Evolutionary conservation across 92 coral and sea anemone genomes (phyloP), one percentile per base, ranked within the genome.

Genomic region (Siderastrea radians): DNA sequence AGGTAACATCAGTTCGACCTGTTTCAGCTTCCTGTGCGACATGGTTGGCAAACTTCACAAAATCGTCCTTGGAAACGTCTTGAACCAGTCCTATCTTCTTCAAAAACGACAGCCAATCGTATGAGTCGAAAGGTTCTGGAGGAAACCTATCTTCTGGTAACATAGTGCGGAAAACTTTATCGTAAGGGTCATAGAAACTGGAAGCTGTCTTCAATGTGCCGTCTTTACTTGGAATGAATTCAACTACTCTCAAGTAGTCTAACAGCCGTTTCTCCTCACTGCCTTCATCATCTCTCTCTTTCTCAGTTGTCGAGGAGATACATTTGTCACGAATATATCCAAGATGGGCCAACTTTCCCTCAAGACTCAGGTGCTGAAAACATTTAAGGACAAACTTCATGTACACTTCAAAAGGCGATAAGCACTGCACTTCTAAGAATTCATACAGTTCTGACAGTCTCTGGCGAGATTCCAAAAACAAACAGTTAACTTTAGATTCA

Each of bases 61-160:
- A 92, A 46, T 87, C 64, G 0, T 77, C 59, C 1, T 48, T 8
- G 1, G 88, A 92, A 46, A 94, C 95, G 45, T 80, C 78, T 69
- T 68, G 59, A 7, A 80, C 66, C 1, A 94, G 87, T 14, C 98
- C 98, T 2, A 94, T 66, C 60, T 70, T 54, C 4, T 76, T 62
- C 60, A 94, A 80, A 82, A 94, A 90, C 6, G 68, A 59, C 43
- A 90, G 66, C 98, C 98, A 94, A 1, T 83, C 58, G 0, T 59
- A 61, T 0, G 59, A 74, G 7, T 82, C 53, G 62, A 94, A 94
- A 46, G 94, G 92, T 43, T 69, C 44, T 49, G 90, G 87, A 6
- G 97, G 97, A 73, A 92, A 89, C 80, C 51, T 11, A 10, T 85
- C 85, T 67, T 74, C 54, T 14, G 83, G 43, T 2, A 94, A 70